Base-by-base conservation (phyloP, 2,888 invertebrate genomes). In the Trichacis sp. region DNA sequence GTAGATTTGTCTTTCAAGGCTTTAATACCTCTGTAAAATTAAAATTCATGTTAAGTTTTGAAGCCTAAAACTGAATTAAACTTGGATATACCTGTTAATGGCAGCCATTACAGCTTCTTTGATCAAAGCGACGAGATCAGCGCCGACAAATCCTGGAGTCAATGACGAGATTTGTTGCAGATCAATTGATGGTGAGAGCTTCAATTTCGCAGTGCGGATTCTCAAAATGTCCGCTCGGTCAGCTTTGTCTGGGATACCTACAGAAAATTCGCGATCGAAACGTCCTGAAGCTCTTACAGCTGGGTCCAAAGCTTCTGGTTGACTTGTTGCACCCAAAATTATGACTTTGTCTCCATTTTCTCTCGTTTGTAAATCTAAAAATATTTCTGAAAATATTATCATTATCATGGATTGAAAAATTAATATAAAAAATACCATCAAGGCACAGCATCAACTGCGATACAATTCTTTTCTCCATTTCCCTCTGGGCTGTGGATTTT, bases 121-220 rank as follows among this genome's bases (percentile, higher is more conserved):
- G 0, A 93, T 90, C 53, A 98, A 86, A 0, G 95, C 92, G 82
- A 92, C 89, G 71, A 99, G 86, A 88, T 99, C 97, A 2, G 96
- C 97, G 11, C 97, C 98, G 30, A 98, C 98, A 87, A 92, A 98
- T 0, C 98, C 98, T 0, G 98, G 98, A 5, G 97, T 97, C 50
- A 92, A 87, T 74, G 91, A 90, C 18, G 97, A 96, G 66, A 98
- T 85, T 49, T 87, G 85, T 56, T 88, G 86, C 77, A 92, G 90
- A 81, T 93, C 90, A 72, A 97, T 89, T 74, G 91, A 89, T 1
- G 89, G 85, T 62, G 88, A 86, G 45, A 97, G 84, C 53, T 89
- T 88, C 56, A 97, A 85, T 52, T 89, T 89, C 57, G 89, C 87
- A 74, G 94, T 93, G 61, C 96, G 87, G 2, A 90, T 87, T 73